These are phyloP conservation scores for Myotis davidii DNA, from an alignment of 2,113 vertebrate species.

Conservation along the genomic window DNA sequence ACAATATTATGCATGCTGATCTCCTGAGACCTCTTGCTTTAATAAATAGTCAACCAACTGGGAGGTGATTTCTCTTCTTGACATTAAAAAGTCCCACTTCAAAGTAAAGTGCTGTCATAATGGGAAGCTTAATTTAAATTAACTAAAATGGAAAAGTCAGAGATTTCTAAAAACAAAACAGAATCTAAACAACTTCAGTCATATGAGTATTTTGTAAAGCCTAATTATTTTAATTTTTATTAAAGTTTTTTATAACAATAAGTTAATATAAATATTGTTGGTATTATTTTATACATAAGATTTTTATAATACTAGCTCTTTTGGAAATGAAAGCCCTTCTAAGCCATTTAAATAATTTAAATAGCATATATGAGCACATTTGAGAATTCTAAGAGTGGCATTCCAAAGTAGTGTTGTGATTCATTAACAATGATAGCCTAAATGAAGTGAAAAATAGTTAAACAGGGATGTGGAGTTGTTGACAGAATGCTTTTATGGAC, in stretches of 20 bases:
- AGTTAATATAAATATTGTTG: conserved; percentile 33
- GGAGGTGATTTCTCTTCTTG: conserved; percentile 62
- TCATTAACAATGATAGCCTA: background rate
- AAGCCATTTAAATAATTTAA: background rate
- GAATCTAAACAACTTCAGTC: conserved; percentile 7
- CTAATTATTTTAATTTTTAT: background rate
- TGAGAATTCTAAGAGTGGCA: background rate
- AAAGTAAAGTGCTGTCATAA: conserved; percentile 70
- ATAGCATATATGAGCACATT: background rate
- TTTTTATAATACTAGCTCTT: background rate
- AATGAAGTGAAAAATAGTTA: background rate
- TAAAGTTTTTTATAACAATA: background rate
- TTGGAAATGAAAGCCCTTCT: background rate
- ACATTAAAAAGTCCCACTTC: conserved; percentile 70
- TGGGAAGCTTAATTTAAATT: conserved; percentile 61
- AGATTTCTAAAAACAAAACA: conserved; percentile 50
- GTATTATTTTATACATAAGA: background rate
- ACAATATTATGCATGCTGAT: conserved; percentile 51
- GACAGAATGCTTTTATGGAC: background rate
- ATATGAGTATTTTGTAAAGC: background rate
- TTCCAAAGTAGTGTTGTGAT: background rate
- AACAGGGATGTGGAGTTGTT: background rate
- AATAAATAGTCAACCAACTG: conserved; percentile 68
- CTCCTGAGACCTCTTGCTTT: conserved; percentile 56
- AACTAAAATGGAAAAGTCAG: conserved; percentile 60